Conservation (phyloP, 2,797 vertebrate genomes). For the Crax fasciolata region DNA sequence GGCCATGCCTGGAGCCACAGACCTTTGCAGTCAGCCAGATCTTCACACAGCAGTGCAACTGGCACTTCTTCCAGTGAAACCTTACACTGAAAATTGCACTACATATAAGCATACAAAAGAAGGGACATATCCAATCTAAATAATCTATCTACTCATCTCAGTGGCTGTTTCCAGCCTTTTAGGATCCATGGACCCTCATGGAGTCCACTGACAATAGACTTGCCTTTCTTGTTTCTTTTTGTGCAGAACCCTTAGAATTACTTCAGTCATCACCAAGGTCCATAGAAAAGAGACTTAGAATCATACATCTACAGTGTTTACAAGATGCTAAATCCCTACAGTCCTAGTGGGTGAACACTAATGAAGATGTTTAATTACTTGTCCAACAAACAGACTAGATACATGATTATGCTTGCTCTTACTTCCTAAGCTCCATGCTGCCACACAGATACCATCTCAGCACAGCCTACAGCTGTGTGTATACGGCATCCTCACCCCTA, state of each 20-base stretch:
- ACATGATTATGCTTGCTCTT: background rate
- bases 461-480: background rate
- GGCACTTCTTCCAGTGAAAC: background rate
- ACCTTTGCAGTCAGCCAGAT: background rate
- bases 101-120: background rate
- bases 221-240: conserved; percentile 34
- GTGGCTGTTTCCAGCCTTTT: conserved; percentile 17
- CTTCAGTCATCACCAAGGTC: background rate
- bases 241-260: background rate
- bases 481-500: background rate
- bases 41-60: background rate
- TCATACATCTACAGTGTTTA: background rate
- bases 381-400: background rate
- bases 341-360: background rate
- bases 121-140: conserved; percentile 20
- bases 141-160: conserved; percentile 22
- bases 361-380: background rate
- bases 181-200: background rate
- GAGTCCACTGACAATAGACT: conserved; percentile 11
- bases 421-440: background rate
- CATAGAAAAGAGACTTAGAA: background rate
- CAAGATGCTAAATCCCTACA: background rate
- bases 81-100: conserved; percentile 3
- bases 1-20: background rate
- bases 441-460: background rate